Base-by-base conservation (phyloP, 2,888 invertebrate genomes). In the Magallana nippona region DNA sequence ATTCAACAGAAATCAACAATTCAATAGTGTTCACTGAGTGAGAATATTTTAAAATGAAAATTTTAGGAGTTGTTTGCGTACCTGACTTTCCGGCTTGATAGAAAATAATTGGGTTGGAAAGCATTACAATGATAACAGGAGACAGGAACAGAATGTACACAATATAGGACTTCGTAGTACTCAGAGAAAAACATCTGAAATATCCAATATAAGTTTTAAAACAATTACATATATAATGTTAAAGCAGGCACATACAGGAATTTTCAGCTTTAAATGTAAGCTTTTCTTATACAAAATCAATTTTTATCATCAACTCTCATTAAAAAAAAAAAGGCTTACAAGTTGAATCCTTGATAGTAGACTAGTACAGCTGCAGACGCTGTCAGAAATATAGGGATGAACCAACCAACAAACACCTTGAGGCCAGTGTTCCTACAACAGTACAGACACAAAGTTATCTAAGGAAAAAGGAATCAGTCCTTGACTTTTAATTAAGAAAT, bases 321-420 rank as follows among this genome's bases (percentile, higher is more conserved):
- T 8, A 3, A 3, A 44, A 44, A 27, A n/a, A 27, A 10, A 55
- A 78, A 15, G 19, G 78, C 71, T 71, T 83, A 85, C 85, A 78
- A 44, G 10, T 55, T 15, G n/a, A 85, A 22, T n/a, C 84, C 85
- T 57, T 87, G 81, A 55, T 80, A 27, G 78, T 88, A 88, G 2
- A 84, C 86, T 62, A 87, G 27, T 63, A 27, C 82, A 63, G 83
- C 79, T 78, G 83, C 87, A 56, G 85, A 32, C 22, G 55, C 78
- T 83, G 83, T 86, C 22, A 88, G 56, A 55, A 71, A 83, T 19
- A 87, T 87, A 55, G 88, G 88, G 17, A 87, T 82, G 60, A 81
- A 32, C 89, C 88, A 89, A 78, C 88, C 89, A 15, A 88, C 11
- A 10, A 87, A 82, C 55, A 88, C 83, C 71, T 88, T 86, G 2